Base-by-base conservation (phyloP, 2,888 invertebrate species). In the Megaustenia siamemsis region DNA sequence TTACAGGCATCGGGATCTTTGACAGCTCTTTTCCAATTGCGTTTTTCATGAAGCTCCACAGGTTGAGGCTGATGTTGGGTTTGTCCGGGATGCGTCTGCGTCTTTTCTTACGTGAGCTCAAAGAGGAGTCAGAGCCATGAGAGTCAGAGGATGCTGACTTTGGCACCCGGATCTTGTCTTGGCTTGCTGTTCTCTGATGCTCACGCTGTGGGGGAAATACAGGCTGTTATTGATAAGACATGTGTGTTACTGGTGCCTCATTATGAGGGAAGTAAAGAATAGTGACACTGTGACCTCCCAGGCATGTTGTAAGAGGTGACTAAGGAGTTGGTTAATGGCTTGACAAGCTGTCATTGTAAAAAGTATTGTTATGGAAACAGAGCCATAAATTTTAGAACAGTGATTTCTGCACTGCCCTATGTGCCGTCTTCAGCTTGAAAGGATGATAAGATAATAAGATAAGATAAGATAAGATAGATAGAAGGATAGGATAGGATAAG, bases 11-110 rank as follows among this genome's bases (percentile, higher is more conserved):
- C 18, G 99, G 99, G 91, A 99, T 99, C 95, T 99, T 99, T 43
- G 98, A 97, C 87, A 99, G 95, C 94, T 99, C 99, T 95, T 99
- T 99, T 93, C 99, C 99, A 93, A 99, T 99, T 94, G 99, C 99
- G 94, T 99, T 99, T 94, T 99, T 99, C 98, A 99, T 99, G 91
- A 99, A 99, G 90, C 98, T 98, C 99, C 99, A 99, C 80, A 99
- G 95, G 93, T 98, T 99, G 68, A 99, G 96, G 83, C 98, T 98
- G 94, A 93, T 93, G 88, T 94, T 94, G 53, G 94, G 94, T 94
- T 98, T 97, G 89, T 98, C 97, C 10, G 98, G 97, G 82, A 99
- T 97, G 84, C 96, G 95, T 83, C 95, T 95, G 84, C 99, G 96
- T 82, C 99, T 96, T 35, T 86, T 83, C 49, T 87, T 78, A 35